Conservation (phyloP, 2,797 vertebrate species). For the Parauchenoglanis ngamensis region DNA sequence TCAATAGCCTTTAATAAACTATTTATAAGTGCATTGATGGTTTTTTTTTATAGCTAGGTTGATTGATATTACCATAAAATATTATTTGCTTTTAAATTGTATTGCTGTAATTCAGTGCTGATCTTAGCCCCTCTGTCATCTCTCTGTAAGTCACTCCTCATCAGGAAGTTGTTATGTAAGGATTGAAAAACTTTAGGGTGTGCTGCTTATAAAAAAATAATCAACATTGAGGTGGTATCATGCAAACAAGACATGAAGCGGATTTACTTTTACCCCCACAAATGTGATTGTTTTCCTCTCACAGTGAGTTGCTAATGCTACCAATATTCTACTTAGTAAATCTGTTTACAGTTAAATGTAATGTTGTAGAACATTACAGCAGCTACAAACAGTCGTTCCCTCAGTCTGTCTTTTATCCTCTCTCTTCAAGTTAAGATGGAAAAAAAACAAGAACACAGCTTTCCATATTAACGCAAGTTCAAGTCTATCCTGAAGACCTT, state of each 20-base stretch:
- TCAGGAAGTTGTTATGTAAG: neutral
- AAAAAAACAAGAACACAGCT: neutral
- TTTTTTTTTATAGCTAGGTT: neutral
- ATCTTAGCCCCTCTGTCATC: neutral
- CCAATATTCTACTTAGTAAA: neutral
- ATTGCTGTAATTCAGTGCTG: neutral
- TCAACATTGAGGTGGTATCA: neutral
- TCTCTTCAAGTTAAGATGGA: neutral
- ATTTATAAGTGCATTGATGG: conserved; percentile 39
- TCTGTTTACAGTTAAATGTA: neutral
- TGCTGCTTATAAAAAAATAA: neutral
- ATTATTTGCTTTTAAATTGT: neutral
- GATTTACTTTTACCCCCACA: neutral
- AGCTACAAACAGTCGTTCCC: neutral
- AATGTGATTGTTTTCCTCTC: neutral
- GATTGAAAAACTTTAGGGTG: neutral
- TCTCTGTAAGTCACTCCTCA: neutral
- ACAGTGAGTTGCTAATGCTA: neutral
- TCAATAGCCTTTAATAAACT: conserved; percentile 59
- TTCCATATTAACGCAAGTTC: neutral
- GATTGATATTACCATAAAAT: neutral
- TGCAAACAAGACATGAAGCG: neutral
- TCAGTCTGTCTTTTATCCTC: neutral
- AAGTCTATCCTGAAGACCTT: neutral
- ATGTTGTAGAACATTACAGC: neutral